A percentile compares a stretch with the other conserved stretches of the same genome.
Conservation (phyloP, 2,797 vertebrate species). For the Scomberomorus guttatus region DNA sequence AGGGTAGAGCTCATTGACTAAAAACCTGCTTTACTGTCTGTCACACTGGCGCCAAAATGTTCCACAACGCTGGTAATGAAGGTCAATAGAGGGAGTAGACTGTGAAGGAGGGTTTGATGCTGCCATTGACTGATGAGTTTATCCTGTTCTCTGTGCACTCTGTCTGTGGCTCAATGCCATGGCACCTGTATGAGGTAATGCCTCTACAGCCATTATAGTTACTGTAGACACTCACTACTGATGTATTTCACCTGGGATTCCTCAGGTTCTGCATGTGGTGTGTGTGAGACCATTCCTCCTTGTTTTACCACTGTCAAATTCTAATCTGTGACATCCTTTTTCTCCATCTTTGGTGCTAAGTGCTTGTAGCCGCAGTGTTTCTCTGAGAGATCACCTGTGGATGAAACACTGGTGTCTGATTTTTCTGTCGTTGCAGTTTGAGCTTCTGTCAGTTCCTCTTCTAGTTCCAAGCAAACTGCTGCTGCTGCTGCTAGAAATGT, state of each 20-base stretch:
- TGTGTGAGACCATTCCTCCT: slow-evolving; percentile 13
- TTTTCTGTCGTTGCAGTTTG: not conserved
- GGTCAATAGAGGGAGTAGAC: slow-evolving; percentile 18
- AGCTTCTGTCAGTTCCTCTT: slow-evolving; percentile 12
- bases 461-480: slow-evolving; percentile 26
- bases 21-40: slow-evolving; percentile 6
- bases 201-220: not conserved
- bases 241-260: slow-evolving; percentile 15
- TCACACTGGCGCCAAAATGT: slow-evolving; percentile 16
- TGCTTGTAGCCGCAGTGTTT: slow-evolving; percentile 28
- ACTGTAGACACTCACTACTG: slow-evolving; percentile 15
- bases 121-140: slow-evolving; percentile 9
- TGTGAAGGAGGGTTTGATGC: not conserved
- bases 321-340: not conserved
- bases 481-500: slow-evolving; percentile 34
- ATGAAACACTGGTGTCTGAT: not conserved
- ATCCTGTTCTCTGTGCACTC: slow-evolving; percentile 3
- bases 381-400: slow-evolving; percentile 32
- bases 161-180: slow-evolving; percentile 10
- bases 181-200: not conserved
- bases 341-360: slow-evolving; percentile 48
- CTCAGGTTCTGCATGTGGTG: slow-evolving; percentile 8
- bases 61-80: slow-evolving; percentile 29
- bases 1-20: slow-evolving; percentile 8
- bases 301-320: not conserved